A percentile compares a stretch with the other conserved stretches of the same genome.
phyloP scores from a whole-genome alignment of 1,140 invertebrate species.

The Drosophila orosa region DNA sequence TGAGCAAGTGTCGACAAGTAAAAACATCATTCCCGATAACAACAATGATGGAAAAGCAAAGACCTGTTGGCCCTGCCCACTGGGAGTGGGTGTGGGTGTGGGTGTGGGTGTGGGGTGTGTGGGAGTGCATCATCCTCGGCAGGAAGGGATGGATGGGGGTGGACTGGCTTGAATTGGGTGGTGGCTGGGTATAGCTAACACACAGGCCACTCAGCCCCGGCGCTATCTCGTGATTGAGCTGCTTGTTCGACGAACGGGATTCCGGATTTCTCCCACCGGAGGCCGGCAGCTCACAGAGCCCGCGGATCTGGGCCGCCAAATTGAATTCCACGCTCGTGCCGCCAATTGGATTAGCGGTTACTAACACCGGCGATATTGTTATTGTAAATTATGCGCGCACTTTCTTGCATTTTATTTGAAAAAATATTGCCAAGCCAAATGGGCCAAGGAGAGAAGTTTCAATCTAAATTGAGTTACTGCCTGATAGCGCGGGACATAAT shows the following conservation, averaged over 20 bases:
- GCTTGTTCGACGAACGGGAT: conserved; percentile 65
- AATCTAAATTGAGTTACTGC: conserved; percentile 71
- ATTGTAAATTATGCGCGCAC: conserved; percentile 77
- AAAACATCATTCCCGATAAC: conserved; percentile 80
- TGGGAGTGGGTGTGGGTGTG: conserved; percentile 2
- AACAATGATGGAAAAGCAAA: conserved; percentile 55
- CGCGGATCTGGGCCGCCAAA: conserved; percentile 48
- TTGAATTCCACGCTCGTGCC: conserved; percentile 72
- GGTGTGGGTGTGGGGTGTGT: conserved; percentile 3
- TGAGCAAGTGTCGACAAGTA: conserved; percentile 83
- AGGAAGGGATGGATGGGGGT: not conserved
- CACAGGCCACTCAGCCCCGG: conserved; percentile 46
- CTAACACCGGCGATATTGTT: conserved; percentile 80
- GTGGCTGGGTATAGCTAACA: conserved; percentile 24
- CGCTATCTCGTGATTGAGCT: conserved; percentile 68
- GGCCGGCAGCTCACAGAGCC: conserved; percentile 47
- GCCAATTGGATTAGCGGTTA: conserved; percentile 83
- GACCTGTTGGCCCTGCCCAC: conserved; percentile 72
- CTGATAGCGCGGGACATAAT: conserved; percentile 58
- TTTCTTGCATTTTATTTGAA: conserved; percentile 65
- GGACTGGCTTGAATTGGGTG: not conserved
- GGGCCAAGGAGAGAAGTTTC: conserved; percentile 16
- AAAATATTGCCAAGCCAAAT: conserved; percentile 28
- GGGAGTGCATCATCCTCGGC: conserved; percentile 7
- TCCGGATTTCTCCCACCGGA: conserved; percentile 30